phyloP scores from a whole-genome alignment of 2,888 invertebrate genomes.

The Cancer borealis region DNA sequence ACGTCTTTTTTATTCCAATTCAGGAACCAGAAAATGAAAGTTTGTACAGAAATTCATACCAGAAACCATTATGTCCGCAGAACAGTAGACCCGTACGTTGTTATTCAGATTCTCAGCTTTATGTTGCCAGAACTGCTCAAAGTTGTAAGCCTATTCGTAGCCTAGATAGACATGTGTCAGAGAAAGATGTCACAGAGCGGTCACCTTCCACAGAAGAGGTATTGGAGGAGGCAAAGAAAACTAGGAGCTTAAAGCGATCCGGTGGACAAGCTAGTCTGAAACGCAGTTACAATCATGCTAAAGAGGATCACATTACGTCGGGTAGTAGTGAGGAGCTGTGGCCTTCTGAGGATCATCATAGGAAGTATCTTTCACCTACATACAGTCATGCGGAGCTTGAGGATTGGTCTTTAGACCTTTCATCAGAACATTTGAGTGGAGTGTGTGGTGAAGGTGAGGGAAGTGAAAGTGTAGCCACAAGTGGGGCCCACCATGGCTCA shows the following conservation, averaged over 20 bases:
- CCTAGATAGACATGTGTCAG: constrained; percentile 67
- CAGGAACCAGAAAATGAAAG: constrained; percentile 73
- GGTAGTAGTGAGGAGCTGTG: constrained; percentile 71
- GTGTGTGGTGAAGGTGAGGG: constrained; percentile 82
- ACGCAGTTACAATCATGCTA: constrained; percentile 26
- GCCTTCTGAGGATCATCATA: constrained; percentile 64
- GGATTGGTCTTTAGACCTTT: constrained; percentile 89
- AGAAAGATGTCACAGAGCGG: constrained; percentile 67
- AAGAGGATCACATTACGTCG: constrained; percentile 61
- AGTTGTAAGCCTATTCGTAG: constrained; percentile 52
- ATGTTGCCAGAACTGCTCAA: constrained; percentile 55
- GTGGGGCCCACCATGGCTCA: constrained; percentile 72
- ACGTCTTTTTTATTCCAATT: constrained; percentile 75
- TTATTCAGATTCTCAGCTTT: constrained; percentile 73
- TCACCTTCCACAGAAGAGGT: constrained; percentile 69
- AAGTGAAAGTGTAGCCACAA: constrained; percentile 81
- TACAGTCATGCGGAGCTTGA: constrained; percentile 89
- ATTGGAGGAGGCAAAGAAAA: constrained; percentile 67
- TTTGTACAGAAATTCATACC: constrained; percentile 71
- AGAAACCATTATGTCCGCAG: constrained; percentile 54
- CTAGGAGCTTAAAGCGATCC: constrained; percentile 63
- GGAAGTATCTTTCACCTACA: constrained; percentile 81
- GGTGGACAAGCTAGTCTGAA: constrained; percentile 66
- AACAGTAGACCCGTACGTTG: constrained; percentile 57
- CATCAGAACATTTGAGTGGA: constrained; percentile 84